These are phyloP conservation scores for Albula glossodonta DNA, from an alignment of 2,113 vertebrate genomes.

Conservation along the genomic window DNA sequence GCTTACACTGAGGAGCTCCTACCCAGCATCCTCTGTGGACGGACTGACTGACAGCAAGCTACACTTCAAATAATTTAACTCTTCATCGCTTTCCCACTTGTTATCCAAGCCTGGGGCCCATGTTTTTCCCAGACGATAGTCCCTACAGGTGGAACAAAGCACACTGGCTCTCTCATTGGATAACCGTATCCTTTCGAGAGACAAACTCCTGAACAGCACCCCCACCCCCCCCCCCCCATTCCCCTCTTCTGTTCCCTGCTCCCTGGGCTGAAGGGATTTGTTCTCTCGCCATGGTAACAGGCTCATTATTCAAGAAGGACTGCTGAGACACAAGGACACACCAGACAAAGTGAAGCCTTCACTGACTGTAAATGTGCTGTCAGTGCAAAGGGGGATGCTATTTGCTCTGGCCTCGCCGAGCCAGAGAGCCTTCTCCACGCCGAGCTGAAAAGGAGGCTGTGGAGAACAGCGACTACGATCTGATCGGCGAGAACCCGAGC, in stretches of 20 bases:
- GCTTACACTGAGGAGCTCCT: neutral
- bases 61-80: neutral
- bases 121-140: neutral
- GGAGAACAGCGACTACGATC: neutral
- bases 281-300: slow-evolving; percentile 42
- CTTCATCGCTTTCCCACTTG: neutral
- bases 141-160: neutral
- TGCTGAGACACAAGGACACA: slow-evolving; percentile 39
- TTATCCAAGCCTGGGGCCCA: neutral
- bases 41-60: neutral
- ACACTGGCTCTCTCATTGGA: neutral
- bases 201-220: neutral
- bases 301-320: slow-evolving; percentile 43
- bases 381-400: neutral
- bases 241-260: neutral
- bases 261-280: slow-evolving; percentile 4
- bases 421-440: neutral
- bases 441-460: slow-evolving; percentile 11
- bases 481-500: neutral
- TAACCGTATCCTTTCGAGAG: neutral
- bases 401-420: neutral
- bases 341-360: slow-evolving; percentile 15
- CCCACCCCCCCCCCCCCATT: neutral
- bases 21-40: neutral
- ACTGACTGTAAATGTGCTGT: neutral